Conservation (phyloP, 2,888 invertebrate genomes). For the Anticlea derivata region DNA sequence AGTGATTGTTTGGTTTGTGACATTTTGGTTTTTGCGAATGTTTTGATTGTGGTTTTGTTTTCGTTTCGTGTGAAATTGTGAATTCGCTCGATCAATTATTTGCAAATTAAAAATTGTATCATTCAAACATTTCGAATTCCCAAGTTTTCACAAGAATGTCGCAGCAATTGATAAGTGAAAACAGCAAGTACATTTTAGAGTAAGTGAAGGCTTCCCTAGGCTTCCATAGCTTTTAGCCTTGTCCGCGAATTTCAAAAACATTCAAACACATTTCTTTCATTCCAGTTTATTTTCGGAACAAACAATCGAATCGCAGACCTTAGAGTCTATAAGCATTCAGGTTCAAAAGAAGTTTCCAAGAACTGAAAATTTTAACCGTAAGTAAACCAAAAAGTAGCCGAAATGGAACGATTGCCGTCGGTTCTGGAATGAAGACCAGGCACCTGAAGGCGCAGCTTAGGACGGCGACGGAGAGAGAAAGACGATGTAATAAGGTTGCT, state of each 20-base stretch:
- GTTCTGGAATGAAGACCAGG: too few relatives aligned
- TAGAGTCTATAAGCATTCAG: constrained; percentile 90
- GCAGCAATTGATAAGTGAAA: constrained; percentile 73
- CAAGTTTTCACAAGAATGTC: constrained; percentile 55
- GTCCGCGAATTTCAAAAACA: neutral
- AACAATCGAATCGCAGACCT: constrained; percentile 88
- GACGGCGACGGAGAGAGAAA: too few relatives aligned
- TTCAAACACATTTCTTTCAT: constrained; percentile 10
- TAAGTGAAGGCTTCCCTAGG: constrained; percentile 50
- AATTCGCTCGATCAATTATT: too few relatives aligned
- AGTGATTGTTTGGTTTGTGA: neutral
- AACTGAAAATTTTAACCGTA: constrained; percentile 90
- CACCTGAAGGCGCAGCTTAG: too few relatives aligned
- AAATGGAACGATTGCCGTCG: too few relatives aligned
- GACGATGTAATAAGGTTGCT: too few relatives aligned
- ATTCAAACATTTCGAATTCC: constrained; percentile 25
- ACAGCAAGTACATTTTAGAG: constrained; percentile 80
- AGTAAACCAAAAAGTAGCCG: constrained; percentile 40
- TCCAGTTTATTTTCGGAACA: constrained; percentile 88
- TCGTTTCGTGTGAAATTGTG: too few relatives aligned
- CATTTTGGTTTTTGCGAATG: too few relatives aligned
- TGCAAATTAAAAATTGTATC: too few relatives aligned
- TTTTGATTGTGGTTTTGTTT: constrained; percentile 10
- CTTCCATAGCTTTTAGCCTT: constrained; percentile 35
- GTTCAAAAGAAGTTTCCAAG: constrained; percentile 91